Evolutionary conservation across 2,888 invertebrate species (phyloP), one percentile per base, ranked within the genome.

Genomic region (Synanthedon tipuliformis): DNA sequence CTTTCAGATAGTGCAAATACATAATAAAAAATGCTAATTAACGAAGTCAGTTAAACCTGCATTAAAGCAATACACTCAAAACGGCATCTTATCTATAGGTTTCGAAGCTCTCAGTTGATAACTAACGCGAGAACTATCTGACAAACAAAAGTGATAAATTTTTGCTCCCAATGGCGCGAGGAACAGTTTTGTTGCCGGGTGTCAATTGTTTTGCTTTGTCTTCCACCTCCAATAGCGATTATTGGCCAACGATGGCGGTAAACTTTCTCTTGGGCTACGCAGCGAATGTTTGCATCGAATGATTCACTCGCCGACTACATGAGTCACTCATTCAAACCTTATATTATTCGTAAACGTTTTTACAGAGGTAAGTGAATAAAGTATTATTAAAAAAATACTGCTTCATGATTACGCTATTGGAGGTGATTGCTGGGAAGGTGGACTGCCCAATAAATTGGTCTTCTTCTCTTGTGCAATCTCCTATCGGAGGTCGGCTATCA

Each of bases 131-230:
- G 60, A 83, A 83, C 81, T 79, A 76, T 76, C 72, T 45, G 45
- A 69, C 71, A 72, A 75, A 82, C 81, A 78, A 81, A 78, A 82
- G 69, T 78, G 78, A 78, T 84, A 83, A 81, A 45, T 45, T 80
- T 75, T 77, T 74, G 67, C 72, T 64, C 62, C 68, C 73, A 69
- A 66, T 66, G 66, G 72, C 66, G 65, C 62, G 67, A 73, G 67
- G 66, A 65, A 69, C 69, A 71, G 68, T 73, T 71, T 49, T 75
- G 74, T 71, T 64, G 66, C 13, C 13, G 45, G 69, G 76, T 79
- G 82, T 81, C 81, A 77, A 82, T 81, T 81, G 82, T 82, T 81
- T 78, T 72, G 75, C 67, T 66, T 63, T 61, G 56, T 51, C 55
- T 45, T 55, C 54, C 48, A 50, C 54, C 52, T 50, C 51, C 8